Evolutionary conservation across 2,113 vertebrate species (phyloP).

Genomic region (Microtus pennsylvanicus): DNA sequence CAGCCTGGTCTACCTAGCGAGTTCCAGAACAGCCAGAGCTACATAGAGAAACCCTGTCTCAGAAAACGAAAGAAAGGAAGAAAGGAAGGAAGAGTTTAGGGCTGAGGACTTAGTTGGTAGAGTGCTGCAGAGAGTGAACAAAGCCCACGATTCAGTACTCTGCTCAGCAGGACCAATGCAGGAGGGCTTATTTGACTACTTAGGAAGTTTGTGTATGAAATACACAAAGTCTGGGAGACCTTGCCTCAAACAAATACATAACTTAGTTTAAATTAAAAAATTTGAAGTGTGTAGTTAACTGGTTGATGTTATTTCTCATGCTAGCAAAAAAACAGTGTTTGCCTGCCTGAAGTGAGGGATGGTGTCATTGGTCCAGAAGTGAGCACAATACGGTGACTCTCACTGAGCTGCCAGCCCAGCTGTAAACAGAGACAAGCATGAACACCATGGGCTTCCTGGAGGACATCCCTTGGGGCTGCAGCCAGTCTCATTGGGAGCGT

Average conservation of each 20-base stretch:
- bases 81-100: neutral
- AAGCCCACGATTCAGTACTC: neutral
- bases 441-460: neutral
- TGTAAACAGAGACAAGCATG: neutral
- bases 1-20: neutral
- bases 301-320: neutral
- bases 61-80: neutral
- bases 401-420: neutral
- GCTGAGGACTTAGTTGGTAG: neutral
- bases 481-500: neutral
- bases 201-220: neutral
- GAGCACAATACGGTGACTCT: neutral
- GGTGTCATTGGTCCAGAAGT: neutral
- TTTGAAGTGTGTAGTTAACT: constrained; percentile 27
- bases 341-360: neutral
- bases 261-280: constrained; percentile 6
- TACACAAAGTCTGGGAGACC: neutral
- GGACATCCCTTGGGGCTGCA: neutral
- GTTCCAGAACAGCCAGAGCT: neutral
- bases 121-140: neutral
- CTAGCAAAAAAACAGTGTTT: constrained; percentile 10
- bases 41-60: neutral
- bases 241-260: neutral
- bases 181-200: neutral
- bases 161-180: neutral